Percentiles rank a stretch among this genome's conserved stretches.
Evolutionary conservation across 2,113 vertebrate genomes (phyloP).

Genomic region (Chionis minor): DNA sequence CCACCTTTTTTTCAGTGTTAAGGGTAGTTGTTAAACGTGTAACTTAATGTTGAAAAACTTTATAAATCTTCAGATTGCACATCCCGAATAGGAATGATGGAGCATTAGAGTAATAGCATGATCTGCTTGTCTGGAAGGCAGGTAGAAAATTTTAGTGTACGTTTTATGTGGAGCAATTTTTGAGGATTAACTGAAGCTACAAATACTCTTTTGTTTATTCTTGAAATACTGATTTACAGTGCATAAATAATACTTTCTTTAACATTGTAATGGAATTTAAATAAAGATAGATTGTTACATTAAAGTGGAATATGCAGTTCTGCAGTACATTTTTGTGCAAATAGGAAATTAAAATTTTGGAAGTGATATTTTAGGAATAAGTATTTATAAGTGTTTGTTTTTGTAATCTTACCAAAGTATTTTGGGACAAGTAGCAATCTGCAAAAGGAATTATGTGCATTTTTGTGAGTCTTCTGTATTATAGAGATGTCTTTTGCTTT

Average conservation of each 20-base stretch:
- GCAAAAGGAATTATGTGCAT: neutral
- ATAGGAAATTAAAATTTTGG: neutral
- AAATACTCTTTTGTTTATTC: neutral
- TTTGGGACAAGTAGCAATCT: neutral
- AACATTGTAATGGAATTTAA: neutral
- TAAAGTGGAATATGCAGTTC: neutral
- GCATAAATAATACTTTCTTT: neutral
- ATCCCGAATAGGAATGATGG: neutral
- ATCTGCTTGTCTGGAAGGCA: neutral
- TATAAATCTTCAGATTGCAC: neutral
- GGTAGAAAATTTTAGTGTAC: neutral
- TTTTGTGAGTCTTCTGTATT: neutral
- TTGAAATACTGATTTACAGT: neutral
- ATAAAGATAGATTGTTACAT: neutral
- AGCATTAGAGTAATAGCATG: neutral
- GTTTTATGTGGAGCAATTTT: neutral
- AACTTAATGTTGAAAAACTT: neutral
- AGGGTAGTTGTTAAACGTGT: neutral
- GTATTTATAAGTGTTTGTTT: neutral
- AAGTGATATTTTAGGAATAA: neutral
- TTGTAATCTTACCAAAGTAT: neutral
- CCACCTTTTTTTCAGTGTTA: neutral
- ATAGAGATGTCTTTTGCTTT: neutral
- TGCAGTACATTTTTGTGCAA: neutral
- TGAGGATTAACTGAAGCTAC: neutral